Evolutionary conservation across 64 coral and sea anemone species (phyloP).

Genomic region (Pocillopora damicornis): DNA sequence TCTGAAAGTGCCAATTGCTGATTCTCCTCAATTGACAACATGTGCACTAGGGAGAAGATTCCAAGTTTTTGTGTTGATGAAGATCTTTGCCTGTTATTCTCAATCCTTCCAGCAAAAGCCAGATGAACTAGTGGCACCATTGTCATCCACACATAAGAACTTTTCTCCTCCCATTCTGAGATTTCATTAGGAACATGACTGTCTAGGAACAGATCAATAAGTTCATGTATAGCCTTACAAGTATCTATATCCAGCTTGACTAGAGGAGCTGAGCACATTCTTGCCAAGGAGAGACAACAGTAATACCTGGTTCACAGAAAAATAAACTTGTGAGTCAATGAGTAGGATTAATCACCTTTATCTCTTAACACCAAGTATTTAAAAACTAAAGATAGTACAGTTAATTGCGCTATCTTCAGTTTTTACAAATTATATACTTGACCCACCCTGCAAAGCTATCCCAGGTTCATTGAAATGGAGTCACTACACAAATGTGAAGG

Average conservation of each 20-base stretch:
- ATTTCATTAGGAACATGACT: constrained; percentile 38
- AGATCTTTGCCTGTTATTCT: constrained; percentile 30
- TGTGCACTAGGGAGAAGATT: constrained; percentile 28
- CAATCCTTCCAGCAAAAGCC: constrained; percentile 30
- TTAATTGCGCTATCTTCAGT: background rate
- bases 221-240: constrained; percentile 30
- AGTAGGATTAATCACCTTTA: background rate
- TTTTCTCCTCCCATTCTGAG: constrained; percentile 33
- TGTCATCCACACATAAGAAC: constrained; percentile 25
- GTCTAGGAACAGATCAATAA: constrained; percentile 38
- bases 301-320: constrained; percentile 50
- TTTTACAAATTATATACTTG: too few relatives aligned
- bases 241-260: constrained; percentile 25
- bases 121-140: constrained; percentile 37
- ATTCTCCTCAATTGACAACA: constrained; percentile 26
- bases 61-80: constrained; percentile 36
- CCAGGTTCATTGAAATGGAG: too few relatives aligned
- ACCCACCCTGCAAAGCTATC: too few relatives aligned
- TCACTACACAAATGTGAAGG: too few relatives aligned
- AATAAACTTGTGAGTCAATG: background rate
- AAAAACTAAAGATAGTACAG: background rate
- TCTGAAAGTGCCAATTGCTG: constrained; percentile 9
- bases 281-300: constrained; percentile 58
- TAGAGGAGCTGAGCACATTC: constrained; percentile 47
- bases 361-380: too few relatives aligned